Evolutionary conservation across 2,797 vertebrate genomes (phyloP).

Genomic region (Muscicapa comitata): DNA sequence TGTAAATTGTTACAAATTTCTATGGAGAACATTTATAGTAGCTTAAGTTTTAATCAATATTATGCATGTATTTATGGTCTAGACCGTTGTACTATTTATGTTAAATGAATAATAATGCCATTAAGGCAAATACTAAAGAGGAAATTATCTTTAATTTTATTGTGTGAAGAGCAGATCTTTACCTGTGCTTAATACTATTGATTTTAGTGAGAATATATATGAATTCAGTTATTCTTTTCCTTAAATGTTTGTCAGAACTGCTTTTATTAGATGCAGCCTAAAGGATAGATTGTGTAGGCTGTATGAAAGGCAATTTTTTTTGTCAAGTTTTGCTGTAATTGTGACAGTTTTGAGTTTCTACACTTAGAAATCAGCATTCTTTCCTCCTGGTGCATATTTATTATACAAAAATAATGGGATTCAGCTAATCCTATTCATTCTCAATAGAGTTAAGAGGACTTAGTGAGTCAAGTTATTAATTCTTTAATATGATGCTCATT

Average conservation of each 20-base stretch:
- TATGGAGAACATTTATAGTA: not conserved
- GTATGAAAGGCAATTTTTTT: not conserved
- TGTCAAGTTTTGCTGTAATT: not conserved
- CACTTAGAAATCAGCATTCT: not conserved
- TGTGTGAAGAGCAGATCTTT: not conserved
- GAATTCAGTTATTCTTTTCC: not conserved
- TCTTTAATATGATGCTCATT: not conserved
- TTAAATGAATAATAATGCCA: constrained; percentile 4
- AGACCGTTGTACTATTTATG: not conserved
- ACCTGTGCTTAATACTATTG: constrained; percentile 7
- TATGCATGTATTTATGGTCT: not conserved
- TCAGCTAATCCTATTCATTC: not conserved
- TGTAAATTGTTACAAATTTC: constrained; percentile 6
- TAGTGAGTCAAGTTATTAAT: not conserved
- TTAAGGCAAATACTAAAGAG: not conserved
- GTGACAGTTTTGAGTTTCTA: not conserved
- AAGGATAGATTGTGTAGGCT: not conserved
- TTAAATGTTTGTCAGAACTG: not conserved
- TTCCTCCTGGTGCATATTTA: not conserved
- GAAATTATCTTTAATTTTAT: not conserved
- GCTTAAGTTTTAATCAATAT: constrained; percentile 41
- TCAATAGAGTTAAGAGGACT: not conserved
- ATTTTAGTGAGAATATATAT: not conserved
- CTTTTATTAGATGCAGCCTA: not conserved
- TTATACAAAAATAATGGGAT: not conserved